A percentile compares a stretch with the other conserved stretches of the same genome.
Conservation (phyloP, 2,888 invertebrate species). For the Fragum sueziense region DNA sequence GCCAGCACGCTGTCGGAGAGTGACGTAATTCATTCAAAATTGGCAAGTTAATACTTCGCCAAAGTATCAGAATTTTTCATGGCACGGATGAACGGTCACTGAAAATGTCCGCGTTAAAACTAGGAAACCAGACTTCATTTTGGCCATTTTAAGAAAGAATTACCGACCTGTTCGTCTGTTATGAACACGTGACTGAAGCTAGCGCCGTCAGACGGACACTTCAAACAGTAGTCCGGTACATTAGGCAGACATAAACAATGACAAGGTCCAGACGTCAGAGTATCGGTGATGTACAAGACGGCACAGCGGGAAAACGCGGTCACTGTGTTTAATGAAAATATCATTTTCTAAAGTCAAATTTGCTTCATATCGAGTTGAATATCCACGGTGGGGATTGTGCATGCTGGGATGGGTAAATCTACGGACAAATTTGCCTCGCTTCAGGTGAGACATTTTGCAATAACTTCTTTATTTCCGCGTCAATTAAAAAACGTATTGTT, state of each 20-base stretch:
- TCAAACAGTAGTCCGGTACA: constrained; percentile 35
- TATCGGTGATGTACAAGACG: too few relatives aligned
- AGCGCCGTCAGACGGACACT: constrained; percentile 22
- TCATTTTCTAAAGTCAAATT: too few relatives aligned
- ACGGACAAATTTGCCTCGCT: too few relatives aligned
- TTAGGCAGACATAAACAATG: constrained; percentile 39
- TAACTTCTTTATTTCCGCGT: too few relatives aligned
- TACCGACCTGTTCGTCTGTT: background rate
- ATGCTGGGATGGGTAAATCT: too few relatives aligned
- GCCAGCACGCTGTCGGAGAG: background rate
- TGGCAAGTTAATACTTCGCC: constrained; percentile 18
- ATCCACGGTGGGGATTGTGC: too few relatives aligned
- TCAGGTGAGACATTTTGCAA: too few relatives aligned
- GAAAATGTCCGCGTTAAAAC: constrained; percentile 1
- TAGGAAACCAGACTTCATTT: background rate
- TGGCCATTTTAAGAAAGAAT: constrained; percentile 10
- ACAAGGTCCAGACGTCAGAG: constrained; percentile 2
- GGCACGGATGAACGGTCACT: constrained; percentile 1
- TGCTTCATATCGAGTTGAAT: too few relatives aligned
- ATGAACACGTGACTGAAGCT: constrained; percentile 28
- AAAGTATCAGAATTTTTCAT: background rate
- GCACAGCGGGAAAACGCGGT: too few relatives aligned
- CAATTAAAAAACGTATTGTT: too few relatives aligned
- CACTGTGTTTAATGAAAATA: too few relatives aligned
- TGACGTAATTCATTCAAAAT: background rate